These are phyloP conservation scores for Ptyas mucosa DNA, from an alignment of 2,113 vertebrate genomes.

Conservation along the genomic window DNA sequence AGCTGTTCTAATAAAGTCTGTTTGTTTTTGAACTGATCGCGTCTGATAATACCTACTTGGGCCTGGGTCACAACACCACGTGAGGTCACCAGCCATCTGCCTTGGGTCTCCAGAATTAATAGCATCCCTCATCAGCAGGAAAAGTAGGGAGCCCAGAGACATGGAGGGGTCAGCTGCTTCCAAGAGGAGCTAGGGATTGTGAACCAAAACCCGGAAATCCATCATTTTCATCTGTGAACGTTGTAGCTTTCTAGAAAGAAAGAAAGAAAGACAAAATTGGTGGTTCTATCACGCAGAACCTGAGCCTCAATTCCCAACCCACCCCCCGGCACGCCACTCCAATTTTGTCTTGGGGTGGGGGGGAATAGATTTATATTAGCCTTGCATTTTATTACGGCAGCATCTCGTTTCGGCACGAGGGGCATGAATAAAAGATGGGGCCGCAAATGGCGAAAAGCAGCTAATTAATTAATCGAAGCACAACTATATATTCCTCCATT, in stretches of 20 bases:
- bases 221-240: neutral
- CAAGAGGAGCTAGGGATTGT: neutral
- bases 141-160: neutral
- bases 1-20: no score
- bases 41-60: no score
- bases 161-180: neutral
- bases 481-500: conserved; percentile 51
- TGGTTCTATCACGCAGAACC: neutral
- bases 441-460: conserved; percentile 61
- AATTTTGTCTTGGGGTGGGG: conserved; percentile 11
- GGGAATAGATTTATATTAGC: conserved; percentile 65
- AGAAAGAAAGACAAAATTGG: neutral
- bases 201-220: neutral
- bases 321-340: neutral
- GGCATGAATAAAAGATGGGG: conserved; percentile 74
- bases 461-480: conserved; percentile 73
- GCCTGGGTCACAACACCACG: no score
- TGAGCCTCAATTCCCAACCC: neutral
- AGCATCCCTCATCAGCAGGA: neutral
- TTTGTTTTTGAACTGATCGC: no score
- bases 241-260: neutral
- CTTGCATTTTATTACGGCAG: conserved; percentile 54
- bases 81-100: neutral
- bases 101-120: neutral
- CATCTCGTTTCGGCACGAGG: conserved; percentile 49